These are phyloP conservation scores for Panurus biarmicus DNA, from an alignment of 2,113 vertebrate genomes.

Conservation along the genomic window DNA sequence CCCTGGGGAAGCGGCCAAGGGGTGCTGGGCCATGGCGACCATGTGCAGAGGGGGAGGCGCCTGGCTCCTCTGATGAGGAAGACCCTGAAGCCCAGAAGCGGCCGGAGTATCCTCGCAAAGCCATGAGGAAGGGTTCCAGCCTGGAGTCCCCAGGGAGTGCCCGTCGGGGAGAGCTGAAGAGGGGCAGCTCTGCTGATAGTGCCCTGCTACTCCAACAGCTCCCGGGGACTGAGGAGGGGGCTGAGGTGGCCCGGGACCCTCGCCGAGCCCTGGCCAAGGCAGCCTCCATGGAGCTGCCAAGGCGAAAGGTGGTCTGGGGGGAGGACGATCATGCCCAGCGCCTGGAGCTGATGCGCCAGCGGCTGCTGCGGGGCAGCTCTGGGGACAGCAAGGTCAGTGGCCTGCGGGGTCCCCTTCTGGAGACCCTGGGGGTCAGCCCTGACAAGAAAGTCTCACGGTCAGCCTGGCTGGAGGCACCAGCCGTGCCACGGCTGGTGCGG, in stretches of 20 bases:
- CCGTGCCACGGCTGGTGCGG: slow-evolving; percentile 67
- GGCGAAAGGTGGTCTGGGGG: slow-evolving; percentile 74
- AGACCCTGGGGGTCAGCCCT: slow-evolving; percentile 80
- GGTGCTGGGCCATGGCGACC: slow-evolving; percentile 43
- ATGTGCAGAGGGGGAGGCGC: slow-evolving; percentile 41
- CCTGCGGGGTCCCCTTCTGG: slow-evolving; percentile 88
- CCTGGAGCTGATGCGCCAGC: slow-evolving; percentile 89
- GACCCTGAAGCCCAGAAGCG: slow-evolving; percentile 51
- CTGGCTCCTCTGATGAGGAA: slow-evolving; percentile 79
- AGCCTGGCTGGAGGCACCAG: slow-evolving; percentile 51
- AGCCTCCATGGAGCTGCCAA: slow-evolving; percentile 61
- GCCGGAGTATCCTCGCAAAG: slow-evolving; percentile 69
- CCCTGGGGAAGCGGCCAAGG: slow-evolving; percentile 44
- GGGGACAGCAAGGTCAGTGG: slow-evolving; percentile 92
- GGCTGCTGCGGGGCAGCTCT: slow-evolving; percentile 81
- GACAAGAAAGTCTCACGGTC: slow-evolving; percentile 73
- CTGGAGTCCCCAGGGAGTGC: slow-evolving; percentile 68
- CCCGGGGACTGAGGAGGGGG: slow-evolving; percentile 49
- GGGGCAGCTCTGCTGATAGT: slow-evolving; percentile 89
- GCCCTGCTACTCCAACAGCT: slow-evolving; percentile 77
- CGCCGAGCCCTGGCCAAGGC: slow-evolving; percentile 80
- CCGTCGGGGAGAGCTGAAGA: slow-evolving; percentile 79
- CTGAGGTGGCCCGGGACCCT: slow-evolving; percentile 49
- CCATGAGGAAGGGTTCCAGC: slow-evolving; percentile 78
- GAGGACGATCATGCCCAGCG: slow-evolving; percentile 88